Conservation (phyloP, 2,888 invertebrate species). For the Cephus pulcher region DNA sequence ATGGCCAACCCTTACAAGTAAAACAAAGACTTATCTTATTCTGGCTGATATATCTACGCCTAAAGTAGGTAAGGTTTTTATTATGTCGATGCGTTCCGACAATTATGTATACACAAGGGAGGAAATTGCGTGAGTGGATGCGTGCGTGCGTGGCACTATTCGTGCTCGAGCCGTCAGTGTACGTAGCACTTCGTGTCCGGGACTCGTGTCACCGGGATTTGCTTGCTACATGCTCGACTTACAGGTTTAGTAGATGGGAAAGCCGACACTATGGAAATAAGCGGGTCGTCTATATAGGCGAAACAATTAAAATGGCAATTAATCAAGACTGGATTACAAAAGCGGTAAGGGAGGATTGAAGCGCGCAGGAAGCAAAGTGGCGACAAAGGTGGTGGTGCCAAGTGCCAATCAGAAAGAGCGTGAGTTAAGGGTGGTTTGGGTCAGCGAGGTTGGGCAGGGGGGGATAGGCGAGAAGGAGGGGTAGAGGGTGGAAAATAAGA, state of each 20-base stretch:
- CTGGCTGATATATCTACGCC: not conserved
- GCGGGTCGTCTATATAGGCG: not conserved
- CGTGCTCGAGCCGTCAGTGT: not conserved
- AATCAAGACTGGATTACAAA: slow-evolving; percentile 19
- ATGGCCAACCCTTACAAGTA: not conserved
- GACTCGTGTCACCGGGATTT: not conserved
- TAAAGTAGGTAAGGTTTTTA: not conserved
- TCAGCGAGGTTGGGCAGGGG: not conserved
- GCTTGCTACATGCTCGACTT: not conserved
- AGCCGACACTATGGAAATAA: not conserved
- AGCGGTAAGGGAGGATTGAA: not conserved
- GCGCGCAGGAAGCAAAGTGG: slow-evolving; percentile 1
- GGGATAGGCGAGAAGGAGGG: not conserved
- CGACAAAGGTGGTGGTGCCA: not conserved
- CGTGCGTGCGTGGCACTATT: not conserved
- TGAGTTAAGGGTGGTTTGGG: not conserved
- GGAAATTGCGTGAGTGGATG: not conserved
- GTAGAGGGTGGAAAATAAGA: not conserved
- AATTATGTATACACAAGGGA: not conserved
- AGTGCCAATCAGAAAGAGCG: not conserved
- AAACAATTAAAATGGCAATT: slow-evolving; percentile 33
- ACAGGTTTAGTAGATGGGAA: not conserved
- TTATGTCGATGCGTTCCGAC: not conserved
- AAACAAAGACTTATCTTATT: not conserved
- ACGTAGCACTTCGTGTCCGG: not conserved